Evolutionary conservation across 2,888 invertebrate genomes (phyloP).

Genomic region (Eulithis prunata): DNA sequence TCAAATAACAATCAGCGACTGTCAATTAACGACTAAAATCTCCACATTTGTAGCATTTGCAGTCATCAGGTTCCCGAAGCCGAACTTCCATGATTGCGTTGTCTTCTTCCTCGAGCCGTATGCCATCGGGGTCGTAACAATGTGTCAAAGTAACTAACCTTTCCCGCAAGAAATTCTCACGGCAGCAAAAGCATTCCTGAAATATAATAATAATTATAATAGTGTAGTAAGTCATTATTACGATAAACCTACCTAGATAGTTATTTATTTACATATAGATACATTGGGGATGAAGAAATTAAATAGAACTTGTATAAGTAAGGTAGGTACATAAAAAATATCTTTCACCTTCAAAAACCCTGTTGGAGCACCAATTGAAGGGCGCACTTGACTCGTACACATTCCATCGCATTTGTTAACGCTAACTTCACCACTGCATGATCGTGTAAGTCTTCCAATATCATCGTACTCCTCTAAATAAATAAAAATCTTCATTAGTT

Average conservation of each 20-base stretch:
- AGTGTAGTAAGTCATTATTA: background rate
- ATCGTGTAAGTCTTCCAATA: constrained; percentile 91
- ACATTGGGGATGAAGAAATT: background rate
- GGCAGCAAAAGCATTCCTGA: constrained; percentile 96
- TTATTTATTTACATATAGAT: no score
- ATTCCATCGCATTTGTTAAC: constrained; percentile 97
- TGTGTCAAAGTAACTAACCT: constrained; percentile 91
- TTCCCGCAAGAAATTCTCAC: constrained; percentile 93
- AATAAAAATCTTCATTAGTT: no score
- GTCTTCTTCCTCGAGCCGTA: constrained; percentile 88
- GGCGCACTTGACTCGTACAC: constrained; percentile 96
- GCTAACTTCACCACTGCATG: constrained; percentile 94
- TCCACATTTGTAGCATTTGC: constrained; percentile 95
- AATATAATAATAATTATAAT: constrained; percentile 40
- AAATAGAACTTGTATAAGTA: background rate
- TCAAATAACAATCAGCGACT: background rate
- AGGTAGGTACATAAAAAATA: background rate
- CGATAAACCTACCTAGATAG: no score
- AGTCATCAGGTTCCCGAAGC: constrained; percentile 93
- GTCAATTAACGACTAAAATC: constrained; percentile 87
- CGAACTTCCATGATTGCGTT: constrained; percentile 91
- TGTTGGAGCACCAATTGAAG: constrained; percentile 93
- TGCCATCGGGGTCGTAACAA: constrained; percentile 95
- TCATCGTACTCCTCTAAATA: constrained; percentile 94
- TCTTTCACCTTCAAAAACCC: constrained; percentile 93